Base-by-base conservation (phyloP, 2,797 vertebrate species). In the Neopelma chrysocephalum region DNA sequence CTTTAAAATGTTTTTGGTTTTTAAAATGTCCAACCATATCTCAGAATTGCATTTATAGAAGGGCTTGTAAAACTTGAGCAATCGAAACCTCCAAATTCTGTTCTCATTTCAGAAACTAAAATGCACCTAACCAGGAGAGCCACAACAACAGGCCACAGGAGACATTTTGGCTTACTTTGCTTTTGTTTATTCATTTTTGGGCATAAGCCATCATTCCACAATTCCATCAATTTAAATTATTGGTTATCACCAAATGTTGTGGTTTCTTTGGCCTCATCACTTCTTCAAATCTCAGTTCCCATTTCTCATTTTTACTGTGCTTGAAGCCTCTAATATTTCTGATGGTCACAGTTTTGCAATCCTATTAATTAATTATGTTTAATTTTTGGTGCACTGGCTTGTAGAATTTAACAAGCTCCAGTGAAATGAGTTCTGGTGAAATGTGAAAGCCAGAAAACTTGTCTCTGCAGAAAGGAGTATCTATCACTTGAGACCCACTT, bases 161-260 rank as follows among this genome's bases (percentile, higher is more conserved):
- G 54, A 57, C 1, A 56, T 62, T 89, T 22, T 82, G 50, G 54
- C 47, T 88, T 22, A 43, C 25, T 88, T 32, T 73, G 22, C n/a
- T n/a, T 66, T 76, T 80, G 54, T 75, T 87, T 48, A 69, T 56
- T 36, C n/a, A 73, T 82, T 96, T 94, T 80, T 94, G 56, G 56
- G 51, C 66, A 66, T 14, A 82, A 62, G n/a, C 9, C n/a, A 58
- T 42, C 21, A n/a, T 62, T 83, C 51, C 50, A 56, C 18, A 53
- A 60, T 70, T 77, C 42, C 47, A 71, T 77, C 60, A 79, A 3
- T 68, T 76, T 62, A 56, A 76, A 34, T 56, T 80, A 82, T 7
- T 25, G 16, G 76, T 92, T 84, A 80, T 84, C 64, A 85, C 11
- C 34, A 92, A 89, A 91, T 7, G 0, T 21, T 62, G 47, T 65